Evolutionary conservation across 2,888 invertebrate genomes (phyloP), one percentile per base, ranked within the genome.

Genomic region (Pedicia rivosa): DNA sequence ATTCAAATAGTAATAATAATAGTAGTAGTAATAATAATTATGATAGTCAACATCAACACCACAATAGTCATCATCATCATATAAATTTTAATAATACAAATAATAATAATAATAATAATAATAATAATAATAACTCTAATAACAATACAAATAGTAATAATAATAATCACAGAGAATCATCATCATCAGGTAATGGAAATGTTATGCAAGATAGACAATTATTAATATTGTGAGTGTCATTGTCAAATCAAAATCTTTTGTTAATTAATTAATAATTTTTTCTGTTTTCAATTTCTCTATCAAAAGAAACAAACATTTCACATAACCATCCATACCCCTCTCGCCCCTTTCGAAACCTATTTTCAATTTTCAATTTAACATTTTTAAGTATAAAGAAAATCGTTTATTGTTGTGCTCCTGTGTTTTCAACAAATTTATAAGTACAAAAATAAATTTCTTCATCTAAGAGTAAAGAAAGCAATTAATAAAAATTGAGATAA

Each of bases 1-100:
- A 42, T 6, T 45, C 42, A 16, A 45, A 40, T 37, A 43, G 40
- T 36, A 45, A 41, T 26, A 47, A 41, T 24, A 43, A 46, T 32
- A 44, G 29, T 28, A 39, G 34, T 33, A 36, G 29, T 26, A 35
- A 36, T 36, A 32, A 35, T 20, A 34, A 33, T 26, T 13, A 38
- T 25, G n/a, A 25, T 14, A 12, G n/a, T n/a, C n/a, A 16, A 24
- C 27, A 38, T 27, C 20, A 34, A 16, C 25, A 38, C 20, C 24
- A 33, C 9, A 34, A 20, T 34, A 33, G 28, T 34, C 19, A 38
- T 17, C 15, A 38, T 38, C 19, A 22, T 24, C 19, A 37, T 29
- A 33, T 6, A 27, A 37, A 22, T 22, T 27, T 33, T 22, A 37
- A 32, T 37, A 37, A 32, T 27, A 37, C 25, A 13, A 20, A 28